Evolutionary conservation across 1,140 invertebrate genomes (phyloP), one percentile per base, ranked within the genome.

Genomic region (Gonioctena quinquepunctata): DNA sequence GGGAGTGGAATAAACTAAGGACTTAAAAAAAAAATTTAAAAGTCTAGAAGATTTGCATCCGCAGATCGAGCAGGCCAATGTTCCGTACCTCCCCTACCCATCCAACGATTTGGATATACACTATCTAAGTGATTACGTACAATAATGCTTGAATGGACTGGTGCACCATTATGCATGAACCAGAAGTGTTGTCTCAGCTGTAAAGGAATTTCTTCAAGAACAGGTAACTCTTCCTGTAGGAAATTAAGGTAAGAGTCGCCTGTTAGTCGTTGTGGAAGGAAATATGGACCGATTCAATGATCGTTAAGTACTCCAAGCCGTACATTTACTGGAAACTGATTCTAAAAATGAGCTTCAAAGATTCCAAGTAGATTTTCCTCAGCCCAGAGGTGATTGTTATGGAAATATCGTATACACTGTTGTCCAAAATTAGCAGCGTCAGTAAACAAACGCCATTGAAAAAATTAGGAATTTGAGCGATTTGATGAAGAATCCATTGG

Each of bases 291-390:
- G 72, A 83, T 75, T 49, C 82, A 67, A 66, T 74, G 28, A 61
- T 78, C 75, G n/a, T n/a, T n/a, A 22, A 83, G 63, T 22, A 84
- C 78, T 3, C 80, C 79, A 56, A 72, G 73, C 81, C 77, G 81
- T 63, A 82, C 60, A 73, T 82, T 83, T 21, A 82, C 28, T 65
- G 60, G 77, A 62, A 83, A 85, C 16, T 57, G 78, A 66, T 84
- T 66, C 71, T 85, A 81, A 27, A 78, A 76, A 64, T 72, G 26
- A 42, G 73, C 71, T 70, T 81, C 61, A 60, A 74, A 19, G 21
- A 81, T 78, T 54, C 72, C 75, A 74, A 81, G 70, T 50, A 81
- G 80, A 76, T 85, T 85, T 74, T 81, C 79, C 23, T 73, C 69
- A 19, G 78, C 79, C 33, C 82, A 84, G 26, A 73, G 57, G 65